A percentile compares a stretch with the other conserved stretches of the same genome.
These are phyloP conservation scores for Megalops cyprinoides DNA, from an alignment of 2,797 vertebrate genomes.

Conservation along the genomic window DNA sequence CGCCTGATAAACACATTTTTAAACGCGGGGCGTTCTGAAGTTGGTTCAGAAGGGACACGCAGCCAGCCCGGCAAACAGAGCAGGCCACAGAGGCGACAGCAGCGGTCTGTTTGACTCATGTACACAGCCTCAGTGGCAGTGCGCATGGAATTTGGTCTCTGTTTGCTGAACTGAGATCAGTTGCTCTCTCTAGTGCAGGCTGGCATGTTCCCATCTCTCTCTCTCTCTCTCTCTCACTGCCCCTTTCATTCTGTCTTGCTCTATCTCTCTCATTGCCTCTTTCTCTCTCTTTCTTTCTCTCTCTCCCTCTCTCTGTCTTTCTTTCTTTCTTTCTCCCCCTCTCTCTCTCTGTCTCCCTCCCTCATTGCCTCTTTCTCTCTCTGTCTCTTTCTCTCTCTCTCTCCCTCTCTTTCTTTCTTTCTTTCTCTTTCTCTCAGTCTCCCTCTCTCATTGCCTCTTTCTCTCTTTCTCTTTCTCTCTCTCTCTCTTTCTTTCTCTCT, in stretches of 20 bases:
- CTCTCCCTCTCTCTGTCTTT: slow-evolving; percentile 42
- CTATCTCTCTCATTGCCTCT: slow-evolving; percentile 39
- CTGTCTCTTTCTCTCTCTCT: no score
- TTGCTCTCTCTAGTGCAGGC: background rate
- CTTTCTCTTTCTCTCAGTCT: no score
- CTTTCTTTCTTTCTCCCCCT: slow-evolving; percentile 15
- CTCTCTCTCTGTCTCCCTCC: background rate
- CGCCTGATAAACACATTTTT: background rate
- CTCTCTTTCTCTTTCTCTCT: no score
- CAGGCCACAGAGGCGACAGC: background rate
- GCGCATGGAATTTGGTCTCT: background rate
- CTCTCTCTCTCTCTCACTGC: background rate
- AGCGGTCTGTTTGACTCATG: background rate
- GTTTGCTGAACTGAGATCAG: background rate
- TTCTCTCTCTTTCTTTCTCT: slow-evolving; percentile 43
- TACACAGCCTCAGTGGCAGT: background rate
- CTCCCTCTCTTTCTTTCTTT: no score
- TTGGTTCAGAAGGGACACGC: background rate
- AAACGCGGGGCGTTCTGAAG: background rate
- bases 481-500: no score
- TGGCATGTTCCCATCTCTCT: background rate
- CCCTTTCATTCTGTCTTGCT: no score
- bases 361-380: no score
- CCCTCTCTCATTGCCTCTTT: no score
- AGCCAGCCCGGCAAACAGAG: background rate